Conservation (phyloP, 92 coral and sea anemone genomes). For the Metridium senile region DNA sequence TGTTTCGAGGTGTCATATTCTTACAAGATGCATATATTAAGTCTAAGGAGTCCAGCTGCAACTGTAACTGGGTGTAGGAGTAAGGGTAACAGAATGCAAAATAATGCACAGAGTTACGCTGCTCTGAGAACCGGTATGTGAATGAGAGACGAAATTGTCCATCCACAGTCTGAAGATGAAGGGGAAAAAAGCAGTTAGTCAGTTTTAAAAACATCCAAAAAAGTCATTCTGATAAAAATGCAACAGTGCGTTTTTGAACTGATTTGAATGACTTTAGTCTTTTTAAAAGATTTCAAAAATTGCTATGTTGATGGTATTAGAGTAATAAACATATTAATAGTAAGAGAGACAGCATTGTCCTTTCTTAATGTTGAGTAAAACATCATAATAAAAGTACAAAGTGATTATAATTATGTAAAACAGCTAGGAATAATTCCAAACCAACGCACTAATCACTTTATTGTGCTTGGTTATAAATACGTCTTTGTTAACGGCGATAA, state of each 20-base stretch:
- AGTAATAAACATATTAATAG: no score
- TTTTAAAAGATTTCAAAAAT: no score
- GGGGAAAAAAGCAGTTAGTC: neutral
- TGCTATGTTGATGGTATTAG: no score
- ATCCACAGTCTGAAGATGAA: constrained; percentile 78
- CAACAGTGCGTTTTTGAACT: neutral
- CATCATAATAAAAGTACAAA: no score
- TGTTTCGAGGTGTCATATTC: constrained; percentile 60
- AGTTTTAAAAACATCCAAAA: neutral
- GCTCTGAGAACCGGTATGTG: constrained; percentile 91
- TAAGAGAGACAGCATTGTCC: no score
- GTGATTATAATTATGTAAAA: no score
- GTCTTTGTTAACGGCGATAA: neutral
- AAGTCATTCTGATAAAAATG: no score
- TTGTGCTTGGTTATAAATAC: neutral
- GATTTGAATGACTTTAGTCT: no score
- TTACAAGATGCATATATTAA: constrained; percentile 39
- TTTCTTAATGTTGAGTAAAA: no score
- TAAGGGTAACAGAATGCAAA: constrained; percentile 98
- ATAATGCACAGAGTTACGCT: constrained; percentile 69
- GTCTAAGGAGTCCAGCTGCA: constrained; percentile 69
- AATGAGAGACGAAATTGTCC: constrained; percentile 95
- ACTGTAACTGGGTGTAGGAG: constrained; percentile 88
- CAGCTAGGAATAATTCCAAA: neutral
- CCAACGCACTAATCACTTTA: neutral